Base-by-base conservation (phyloP, 2,888 invertebrate species). In the Troilus luridus region DNA sequence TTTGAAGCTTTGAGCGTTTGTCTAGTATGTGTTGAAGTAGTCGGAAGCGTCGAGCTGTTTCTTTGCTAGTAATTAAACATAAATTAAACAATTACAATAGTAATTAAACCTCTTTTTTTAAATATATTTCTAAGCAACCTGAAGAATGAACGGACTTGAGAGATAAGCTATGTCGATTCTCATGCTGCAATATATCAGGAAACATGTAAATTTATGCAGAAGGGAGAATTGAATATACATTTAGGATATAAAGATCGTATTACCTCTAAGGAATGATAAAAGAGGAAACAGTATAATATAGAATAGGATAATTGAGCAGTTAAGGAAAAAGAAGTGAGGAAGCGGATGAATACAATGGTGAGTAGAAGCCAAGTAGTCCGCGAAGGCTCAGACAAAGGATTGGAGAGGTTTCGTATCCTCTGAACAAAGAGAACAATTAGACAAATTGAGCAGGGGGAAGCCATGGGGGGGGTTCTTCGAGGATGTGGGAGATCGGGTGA, bases 401-500 rank as follows among this genome's bases (percentile, higher is more conserved):
- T 5, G 7, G 24, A 3, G 67, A 24, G 27, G 8, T 77, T 27
- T 77, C 72, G 41, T 67, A 24, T 24, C 24, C 10, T 14, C 67
- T 24, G 24, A 77, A 27, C 72, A 77, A 77, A 41, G 72, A 1
- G 8, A 6, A 14, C 41, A 77, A 77, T 77, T 77, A 67, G 24
- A 67, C 67, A 67, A 67, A 67, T 0, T 67, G n/a, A n/a, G 67
- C 10, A 1, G 72, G 41, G 67, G 72, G 72, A 67, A 67, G 67
- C 67, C 67, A 14, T 67, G 24, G 8, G 41, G n/a, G n/a, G 21
- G 64, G 64, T n/a, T 62, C 24, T n/a, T 5, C 12, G 67, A 77
- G 72, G 72, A 77, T 77, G 72, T 19, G 72, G 72, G 72, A 9
- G 27, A 27, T 77, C 41, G 72, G 72, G 72, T 77, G 12, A 77